These are phyloP conservation scores for Eulacestoma nigropectus DNA, from an alignment of 2,113 vertebrate species.

Conservation along the genomic window DNA sequence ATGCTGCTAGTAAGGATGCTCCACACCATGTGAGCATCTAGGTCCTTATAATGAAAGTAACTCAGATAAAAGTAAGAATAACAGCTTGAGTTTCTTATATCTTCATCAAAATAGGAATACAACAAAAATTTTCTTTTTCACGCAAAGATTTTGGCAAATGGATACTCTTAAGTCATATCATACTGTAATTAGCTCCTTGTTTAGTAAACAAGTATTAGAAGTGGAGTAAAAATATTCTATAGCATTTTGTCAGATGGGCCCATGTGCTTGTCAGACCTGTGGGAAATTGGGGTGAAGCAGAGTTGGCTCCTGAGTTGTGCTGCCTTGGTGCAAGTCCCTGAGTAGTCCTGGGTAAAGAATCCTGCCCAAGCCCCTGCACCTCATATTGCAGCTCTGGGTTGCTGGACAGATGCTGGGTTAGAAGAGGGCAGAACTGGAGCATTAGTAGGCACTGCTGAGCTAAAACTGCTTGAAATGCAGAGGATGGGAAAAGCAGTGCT, in stretches of 20 bases:
- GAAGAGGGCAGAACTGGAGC: neutral
- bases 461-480: neutral
- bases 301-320: too few species aligned
- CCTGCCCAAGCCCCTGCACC: neutral
- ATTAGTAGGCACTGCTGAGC: neutral
- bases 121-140: neutral
- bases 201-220: neutral
- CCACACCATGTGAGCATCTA: neutral
- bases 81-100: neutral
- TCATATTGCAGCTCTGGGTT: fast-evolving
- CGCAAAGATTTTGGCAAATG: neutral
- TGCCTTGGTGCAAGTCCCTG: neutral
- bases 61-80: neutral
- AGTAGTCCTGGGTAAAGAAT: neutral
- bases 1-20: neutral
- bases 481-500: neutral
- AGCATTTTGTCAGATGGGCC: neutral
- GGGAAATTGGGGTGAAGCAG: neutral
- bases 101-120: neutral
- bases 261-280: neutral
- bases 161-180: neutral
- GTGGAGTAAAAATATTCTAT: neutral
- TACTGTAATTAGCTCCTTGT: neutral
- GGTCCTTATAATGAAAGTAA: neutral
- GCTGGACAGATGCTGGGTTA: neutral